Percentiles rank a stretch among this genome's conserved stretches.
phyloP scores from a whole-genome alignment of 2,888 invertebrate genomes.

The Mechanitis messenoides region DNA sequence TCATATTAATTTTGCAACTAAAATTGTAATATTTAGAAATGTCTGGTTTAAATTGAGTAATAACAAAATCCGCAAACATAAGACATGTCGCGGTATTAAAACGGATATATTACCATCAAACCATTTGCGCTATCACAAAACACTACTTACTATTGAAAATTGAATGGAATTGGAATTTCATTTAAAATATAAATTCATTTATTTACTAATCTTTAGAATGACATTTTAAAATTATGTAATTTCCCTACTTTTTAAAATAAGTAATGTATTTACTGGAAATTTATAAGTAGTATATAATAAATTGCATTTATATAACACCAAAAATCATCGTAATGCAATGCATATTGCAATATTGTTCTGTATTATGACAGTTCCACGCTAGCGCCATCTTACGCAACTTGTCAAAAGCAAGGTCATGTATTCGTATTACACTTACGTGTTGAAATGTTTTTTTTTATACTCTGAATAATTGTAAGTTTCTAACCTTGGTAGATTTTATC shows the following conservation, averaged over 20 bases:
- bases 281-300: no score
- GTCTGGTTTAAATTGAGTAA: slow-evolving; percentile 16
- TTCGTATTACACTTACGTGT: slow-evolving; percentile 19
- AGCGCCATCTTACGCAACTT: slow-evolving; percentile 14
- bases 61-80: slow-evolving; percentile 18
- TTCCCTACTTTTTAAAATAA: no score
- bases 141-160: not conserved
- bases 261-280: no score
- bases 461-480: not conserved
- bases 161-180: not conserved
- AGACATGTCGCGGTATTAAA: slow-evolving; percentile 22
- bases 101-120: slow-evolving; percentile 19
- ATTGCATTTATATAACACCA: no score
- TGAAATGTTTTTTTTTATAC: slow-evolving; percentile 8
- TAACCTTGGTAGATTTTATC: not conserved
- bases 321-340: no score
- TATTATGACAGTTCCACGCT: slow-evolving; percentile 9
- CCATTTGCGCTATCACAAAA: slow-evolving; percentile 8
- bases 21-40: no score
- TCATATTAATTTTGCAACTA: no score
- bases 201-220: no score
- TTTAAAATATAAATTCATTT: no score
- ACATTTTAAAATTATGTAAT: no score
- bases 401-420: slow-evolving; percentile 23
- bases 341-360: not conserved